Evolutionary conservation across 2,113 vertebrate species (phyloP), one percentile per base, ranked within the genome.

Genomic region (Gadus macrocephalus): DNA sequence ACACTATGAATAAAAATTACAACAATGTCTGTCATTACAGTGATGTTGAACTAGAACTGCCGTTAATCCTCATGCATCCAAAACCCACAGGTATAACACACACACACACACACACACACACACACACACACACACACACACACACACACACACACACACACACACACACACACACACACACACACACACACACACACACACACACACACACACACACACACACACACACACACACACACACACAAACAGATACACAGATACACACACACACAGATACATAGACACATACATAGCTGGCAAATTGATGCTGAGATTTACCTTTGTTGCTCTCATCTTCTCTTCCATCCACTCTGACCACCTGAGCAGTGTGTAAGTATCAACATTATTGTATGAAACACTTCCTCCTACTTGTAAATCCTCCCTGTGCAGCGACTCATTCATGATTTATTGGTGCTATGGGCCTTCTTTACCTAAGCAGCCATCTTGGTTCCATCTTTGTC

Each of bases 61-160:
- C 95, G 0, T 8, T 96, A 72, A 87, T 76, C 64, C 91, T 96
- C 78, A 96, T 95, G 93, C 93, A 96, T 77, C 92, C 93, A 1
- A 94, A 94, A 84, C 94, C 94, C 11, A 38, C 56, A 3, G 91
- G 94, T 2, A 85, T 38, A 53, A 67, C 65, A 25, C 2, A 53
- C 53, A 11, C 17, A 60, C 12, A 66, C 3, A 42, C 5, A 20
- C 27, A 78, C 19, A 59, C 16, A 64, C 16, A 66, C 3, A 2
- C 17, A 9, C 15, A 19, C 16, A 59, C 42, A 49, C 42, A 73
- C 62, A 68, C 62, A 7, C 25, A 59, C 15, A 67, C 38, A 62
- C 12, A 68, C 19, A 31, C 3, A 16, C 15, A 28, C 19, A 9
- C 16, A 25, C 56, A 20, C 56, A 59, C 56, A 20, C 56, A 59